Evolutionary conservation across 2,797 vertebrate genomes (phyloP).

Genomic region (Sphaeramia orbicularis): DNA sequence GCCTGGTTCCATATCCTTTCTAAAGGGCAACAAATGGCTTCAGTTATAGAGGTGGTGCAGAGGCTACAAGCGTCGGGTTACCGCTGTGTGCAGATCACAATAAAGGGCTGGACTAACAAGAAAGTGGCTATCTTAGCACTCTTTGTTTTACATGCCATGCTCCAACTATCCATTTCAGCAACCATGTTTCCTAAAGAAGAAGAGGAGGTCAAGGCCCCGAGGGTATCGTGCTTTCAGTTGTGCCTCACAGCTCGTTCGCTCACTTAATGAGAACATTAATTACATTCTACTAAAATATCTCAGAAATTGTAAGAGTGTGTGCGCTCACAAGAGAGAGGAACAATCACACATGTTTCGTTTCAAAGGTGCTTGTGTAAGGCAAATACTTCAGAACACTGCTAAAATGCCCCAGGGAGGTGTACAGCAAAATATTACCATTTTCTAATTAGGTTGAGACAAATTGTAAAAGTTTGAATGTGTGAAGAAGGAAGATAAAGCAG

Average conservation of each 20-base stretch:
- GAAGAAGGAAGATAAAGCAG: conserved; percentile 54
- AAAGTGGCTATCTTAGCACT: conserved; percentile 40
- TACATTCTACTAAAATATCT: conserved; percentile 69
- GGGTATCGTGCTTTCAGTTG: conserved; percentile 67
- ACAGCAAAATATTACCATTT: conserved; percentile 71
- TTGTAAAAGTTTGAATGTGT: conserved; percentile 57
- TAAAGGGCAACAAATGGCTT: conserved; percentile 69
- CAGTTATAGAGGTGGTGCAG: conserved; percentile 43
- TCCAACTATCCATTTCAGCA: conserved; percentile 47
- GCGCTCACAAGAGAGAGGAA: conserved; percentile 56
- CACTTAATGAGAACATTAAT: conserved; percentile 81
- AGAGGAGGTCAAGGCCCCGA: conserved; percentile 43
- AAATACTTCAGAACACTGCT: conserved; percentile 61
- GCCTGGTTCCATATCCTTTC: conserved; percentile 57
- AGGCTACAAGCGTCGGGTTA: conserved; percentile 62
- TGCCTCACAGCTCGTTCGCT: conserved; percentile 72
- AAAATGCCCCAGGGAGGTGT: conserved; percentile 70
- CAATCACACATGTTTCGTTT: conserved; percentile 60
- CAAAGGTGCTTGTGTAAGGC: conserved; percentile 69
- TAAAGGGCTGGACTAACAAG: conserved; percentile 46
- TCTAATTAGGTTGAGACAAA: conserved; percentile 74
- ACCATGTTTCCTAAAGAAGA: conserved; percentile 50
- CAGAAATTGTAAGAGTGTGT: conserved; percentile 43
- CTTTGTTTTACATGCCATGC: conserved; percentile 48
- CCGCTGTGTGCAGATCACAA: conserved; percentile 45